A percentile compares a stretch with the other conserved stretches of the same genome.
These are phyloP conservation scores for Hyperopisus bebe DNA, from an alignment of 2,113 vertebrate genomes.

Conservation along the genomic window DNA sequence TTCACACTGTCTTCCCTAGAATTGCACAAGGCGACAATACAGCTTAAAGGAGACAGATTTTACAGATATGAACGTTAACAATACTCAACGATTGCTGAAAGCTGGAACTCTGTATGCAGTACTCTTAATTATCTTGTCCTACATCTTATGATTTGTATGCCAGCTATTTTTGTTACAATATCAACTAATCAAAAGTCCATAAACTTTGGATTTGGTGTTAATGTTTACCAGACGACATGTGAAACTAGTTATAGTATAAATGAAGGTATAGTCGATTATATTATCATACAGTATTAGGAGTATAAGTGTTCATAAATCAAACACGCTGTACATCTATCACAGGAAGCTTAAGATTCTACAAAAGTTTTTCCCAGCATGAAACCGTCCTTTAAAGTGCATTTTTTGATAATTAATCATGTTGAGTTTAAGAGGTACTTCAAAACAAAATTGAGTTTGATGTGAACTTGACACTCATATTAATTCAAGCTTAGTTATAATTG, in stretches of 20 bases:
- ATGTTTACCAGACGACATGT: neutral
- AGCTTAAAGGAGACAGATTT: neutral
- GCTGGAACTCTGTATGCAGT: neutral
- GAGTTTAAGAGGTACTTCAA: slow-evolving; percentile 98
- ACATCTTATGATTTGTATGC: neutral
- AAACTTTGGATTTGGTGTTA: neutral
- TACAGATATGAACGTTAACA: neutral
- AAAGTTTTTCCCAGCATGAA: slow-evolving; percentile 32
- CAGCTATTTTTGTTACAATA: neutral
- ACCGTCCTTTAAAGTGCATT: slow-evolving; percentile 65
- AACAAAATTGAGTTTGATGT: slow-evolving; percentile 81
- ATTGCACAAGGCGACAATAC: neutral
- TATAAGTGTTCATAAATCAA: slow-evolving; percentile 27
- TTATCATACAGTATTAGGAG: neutral
- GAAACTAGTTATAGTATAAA: slow-evolving; percentile 30
- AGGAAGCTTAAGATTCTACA: neutral
- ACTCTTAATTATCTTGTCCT: neutral
- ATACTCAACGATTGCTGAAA: neutral
- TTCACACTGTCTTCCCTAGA: neutral
- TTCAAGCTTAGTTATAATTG: slow-evolving; percentile 97
- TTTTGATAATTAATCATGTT: slow-evolving; percentile 98
- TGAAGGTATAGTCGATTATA: slow-evolving; percentile 28
- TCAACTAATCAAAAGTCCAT: neutral
- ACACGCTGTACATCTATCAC: neutral
- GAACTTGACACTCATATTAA: slow-evolving; percentile 95